phyloP scores from a whole-genome alignment of 2,888 invertebrate genomes.

The Amphipoea oculea region DNA sequence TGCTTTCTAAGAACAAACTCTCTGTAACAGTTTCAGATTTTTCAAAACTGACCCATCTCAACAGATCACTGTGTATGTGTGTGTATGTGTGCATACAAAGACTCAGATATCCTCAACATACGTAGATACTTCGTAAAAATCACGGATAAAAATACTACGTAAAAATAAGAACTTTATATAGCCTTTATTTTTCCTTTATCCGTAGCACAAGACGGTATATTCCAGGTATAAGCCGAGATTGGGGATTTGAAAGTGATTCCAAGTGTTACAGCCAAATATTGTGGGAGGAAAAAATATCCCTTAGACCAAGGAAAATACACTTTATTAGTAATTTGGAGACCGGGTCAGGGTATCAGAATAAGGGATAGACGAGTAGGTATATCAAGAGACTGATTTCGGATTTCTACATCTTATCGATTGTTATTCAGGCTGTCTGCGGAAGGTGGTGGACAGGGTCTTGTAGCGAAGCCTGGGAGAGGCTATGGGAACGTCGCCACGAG shows the following conservation, averaged over 20 bases:
- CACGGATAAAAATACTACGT: background rate
- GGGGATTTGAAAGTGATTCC: constrained; percentile 48
- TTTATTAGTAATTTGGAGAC: constrained; percentile 49
- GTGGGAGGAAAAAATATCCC: constrained; percentile 34
- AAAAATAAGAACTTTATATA: constrained; percentile 29
- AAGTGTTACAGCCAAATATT: constrained; percentile 48
- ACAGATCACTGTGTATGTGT: background rate
- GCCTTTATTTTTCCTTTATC: constrained; percentile 39
- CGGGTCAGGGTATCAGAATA: constrained; percentile 13
- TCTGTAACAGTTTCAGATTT: background rate
- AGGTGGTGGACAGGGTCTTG: background rate
- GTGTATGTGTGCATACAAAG: too few relatives aligned
- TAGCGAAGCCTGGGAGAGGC: background rate
- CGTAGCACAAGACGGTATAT: constrained; percentile 15
- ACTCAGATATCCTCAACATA: background rate
- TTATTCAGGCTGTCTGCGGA: background rate
- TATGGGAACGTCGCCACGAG: too few relatives aligned
- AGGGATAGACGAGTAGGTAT: background rate
- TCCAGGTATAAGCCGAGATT: constrained; percentile 36
- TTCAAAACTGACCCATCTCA: background rate
- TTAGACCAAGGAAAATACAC: constrained; percentile 29
- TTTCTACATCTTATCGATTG: background rate
- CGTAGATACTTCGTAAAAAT: background rate
- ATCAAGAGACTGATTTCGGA: background rate
- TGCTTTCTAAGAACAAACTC: background rate